phyloP scores from a whole-genome alignment of 2,797 vertebrate species.

The Prionace glauca region DNA sequence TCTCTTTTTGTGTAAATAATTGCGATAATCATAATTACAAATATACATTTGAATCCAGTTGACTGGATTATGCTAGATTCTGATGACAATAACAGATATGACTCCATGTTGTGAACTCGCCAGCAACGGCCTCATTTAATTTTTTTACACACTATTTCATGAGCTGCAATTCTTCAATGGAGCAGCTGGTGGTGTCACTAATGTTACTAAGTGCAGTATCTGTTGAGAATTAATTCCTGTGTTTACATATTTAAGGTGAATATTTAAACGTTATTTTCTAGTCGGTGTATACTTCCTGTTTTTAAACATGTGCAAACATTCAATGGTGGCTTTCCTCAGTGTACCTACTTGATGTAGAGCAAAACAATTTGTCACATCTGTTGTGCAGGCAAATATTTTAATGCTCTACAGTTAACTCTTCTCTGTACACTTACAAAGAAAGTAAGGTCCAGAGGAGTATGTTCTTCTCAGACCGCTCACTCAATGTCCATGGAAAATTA shows the following conservation, averaged over 20 bases:
- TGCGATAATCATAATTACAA: background rate
- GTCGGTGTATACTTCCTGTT: background rate
- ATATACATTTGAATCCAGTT: slow-evolving; percentile 6
- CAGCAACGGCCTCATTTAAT: background rate
- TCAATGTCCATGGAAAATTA: background rate
- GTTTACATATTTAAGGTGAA: slow-evolving; percentile 17
- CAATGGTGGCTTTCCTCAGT: background rate
- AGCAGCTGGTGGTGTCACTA: background rate
- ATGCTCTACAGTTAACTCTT: background rate
- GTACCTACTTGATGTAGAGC: background rate
- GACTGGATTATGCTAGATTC: background rate
- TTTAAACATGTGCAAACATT: slow-evolving; percentile 4
- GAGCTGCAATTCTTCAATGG: background rate
- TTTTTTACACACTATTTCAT: background rate
- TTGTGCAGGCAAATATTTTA: background rate
- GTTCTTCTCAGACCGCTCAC: background rate
- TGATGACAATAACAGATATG: background rate
- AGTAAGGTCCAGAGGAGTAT: background rate
- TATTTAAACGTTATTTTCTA: slow-evolving; percentile 12
- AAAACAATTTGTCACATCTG: background rate
- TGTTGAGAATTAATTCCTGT: background rate
- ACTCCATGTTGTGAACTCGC: background rate
- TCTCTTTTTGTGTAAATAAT: slow-evolving; percentile 19
- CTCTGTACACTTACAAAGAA: background rate
- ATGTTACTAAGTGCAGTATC: slow-evolving; percentile 1